Conservation (phyloP, 2,888 invertebrate species). For the Melipona bicolor region DNA sequence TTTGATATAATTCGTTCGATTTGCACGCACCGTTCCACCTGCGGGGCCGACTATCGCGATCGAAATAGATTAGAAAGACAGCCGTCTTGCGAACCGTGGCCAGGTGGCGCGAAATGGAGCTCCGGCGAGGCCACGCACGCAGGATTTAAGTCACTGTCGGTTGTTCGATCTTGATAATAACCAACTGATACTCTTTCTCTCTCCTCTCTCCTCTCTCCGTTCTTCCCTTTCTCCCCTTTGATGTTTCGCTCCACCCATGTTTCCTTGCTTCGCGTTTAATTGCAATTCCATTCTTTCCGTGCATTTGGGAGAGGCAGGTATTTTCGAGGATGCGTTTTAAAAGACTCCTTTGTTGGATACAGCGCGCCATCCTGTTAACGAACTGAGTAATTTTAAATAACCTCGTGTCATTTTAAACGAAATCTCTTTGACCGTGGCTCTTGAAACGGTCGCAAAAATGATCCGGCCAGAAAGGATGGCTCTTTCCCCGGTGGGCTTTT, state of each 20-base stretch:
- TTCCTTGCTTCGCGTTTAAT: no score
- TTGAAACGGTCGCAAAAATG: background rate
- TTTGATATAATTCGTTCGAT: background rate
- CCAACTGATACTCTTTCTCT: background rate
- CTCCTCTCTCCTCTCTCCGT: background rate
- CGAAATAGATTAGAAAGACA: background rate
- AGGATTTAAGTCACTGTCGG: background rate
- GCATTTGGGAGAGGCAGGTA: background rate
- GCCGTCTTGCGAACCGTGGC: background rate
- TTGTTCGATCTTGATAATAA: slow-evolving; percentile 9
- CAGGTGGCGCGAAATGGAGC: background rate
- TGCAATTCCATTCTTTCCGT: no score
- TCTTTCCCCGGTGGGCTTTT: background rate
- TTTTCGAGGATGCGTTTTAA: background rate
- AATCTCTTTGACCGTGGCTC: background rate
- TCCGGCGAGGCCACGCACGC: background rate
- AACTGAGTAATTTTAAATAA: background rate
- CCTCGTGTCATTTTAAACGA: background rate
- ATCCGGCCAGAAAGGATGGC: background rate
- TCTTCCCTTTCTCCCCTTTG: fast-evolving
- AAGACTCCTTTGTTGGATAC: background rate
- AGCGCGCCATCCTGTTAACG: background rate
- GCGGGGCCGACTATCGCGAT: background rate
- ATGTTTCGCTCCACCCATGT: no score
- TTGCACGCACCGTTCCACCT: background rate